Conservation (phyloP, 2,113 vertebrate genomes). For the Jacana jacana region DNA sequence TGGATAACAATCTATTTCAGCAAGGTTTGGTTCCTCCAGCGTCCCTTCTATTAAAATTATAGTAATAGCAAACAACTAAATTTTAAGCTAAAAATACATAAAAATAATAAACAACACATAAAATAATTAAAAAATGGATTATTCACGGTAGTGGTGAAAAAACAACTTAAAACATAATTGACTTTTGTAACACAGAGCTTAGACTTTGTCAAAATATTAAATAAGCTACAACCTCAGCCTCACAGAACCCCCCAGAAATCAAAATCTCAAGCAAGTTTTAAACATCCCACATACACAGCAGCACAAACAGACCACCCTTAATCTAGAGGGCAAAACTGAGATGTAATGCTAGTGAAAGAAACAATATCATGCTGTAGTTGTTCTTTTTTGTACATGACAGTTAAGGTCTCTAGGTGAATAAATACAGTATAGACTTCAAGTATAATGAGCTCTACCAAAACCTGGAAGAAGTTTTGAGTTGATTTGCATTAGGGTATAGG, state of each 20-base stretch:
- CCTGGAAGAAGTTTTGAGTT: not conserved
- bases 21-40: slow-evolving; percentile 23
- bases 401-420: not conserved
- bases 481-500: not conserved
- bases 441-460: not conserved
- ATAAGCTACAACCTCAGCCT: not conserved
- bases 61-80: slow-evolving; percentile 53
- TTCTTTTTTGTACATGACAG: not conserved
- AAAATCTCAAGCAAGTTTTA: slow-evolving; percentile 36
- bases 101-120: not conserved
- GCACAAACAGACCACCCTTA: not conserved
- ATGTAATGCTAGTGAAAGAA: not conserved
- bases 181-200: not conserved
- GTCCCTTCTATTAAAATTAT: slow-evolving; percentile 63
- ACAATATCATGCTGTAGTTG: not conserved
- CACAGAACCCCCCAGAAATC: not conserved
- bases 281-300: not conserved
- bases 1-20: slow-evolving; percentile 72
- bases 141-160: not conserved
- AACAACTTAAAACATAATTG: slow-evolving; percentile 9
- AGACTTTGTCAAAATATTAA: not conserved
- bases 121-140: slow-evolving; percentile 50
- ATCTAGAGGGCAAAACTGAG: slow-evolving; percentile 20
- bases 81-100: not conserved
- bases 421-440: not conserved